Evolutionary conservation across 1,140 invertebrate species (phyloP), one percentile per base, ranked within the genome.

Genomic region (Idris sp.): DNA sequence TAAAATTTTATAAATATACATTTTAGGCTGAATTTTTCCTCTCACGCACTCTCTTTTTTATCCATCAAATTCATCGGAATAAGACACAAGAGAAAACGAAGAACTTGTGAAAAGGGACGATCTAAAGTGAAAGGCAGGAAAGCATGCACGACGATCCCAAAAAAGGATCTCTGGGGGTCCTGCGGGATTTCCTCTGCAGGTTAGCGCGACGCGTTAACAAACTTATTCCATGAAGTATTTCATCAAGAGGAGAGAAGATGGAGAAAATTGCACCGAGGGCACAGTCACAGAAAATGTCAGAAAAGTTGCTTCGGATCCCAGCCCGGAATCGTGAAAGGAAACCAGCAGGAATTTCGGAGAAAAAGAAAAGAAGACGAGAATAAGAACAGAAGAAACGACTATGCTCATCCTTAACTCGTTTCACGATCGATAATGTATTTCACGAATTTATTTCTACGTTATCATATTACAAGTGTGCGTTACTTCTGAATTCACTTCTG

Each of bases 271-370:
- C 26, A 18, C n/a, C n/a, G n/a, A n/a, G 28, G 36, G 13, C 15
- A 22, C 14, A 26, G 19, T 9, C 22, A 8, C 3, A 25, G 3
- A 14, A 11, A 3, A 13, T 8, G 31, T 14, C 51, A 67, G 78
- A 65, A 83, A 82, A 81, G 73, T 83, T 65, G 76, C 76, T 81
- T 81, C 82, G n/a, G n/a, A n/a, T n/a, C n/a, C n/a, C n/a, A n/a
- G n/a, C 79, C 77, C 61, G n/a, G 46, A 19, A 35, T 64, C 31
- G 44, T 10, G 43, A 38, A 62, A 69, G 43, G 48, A 56, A 76
- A 73, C 62, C 41, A 64, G 38, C 26, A 74, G 54, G n/a, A n/a
- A n/a, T 59, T 22, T 28, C 31, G 61, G 19, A 41, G 41, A 53
- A 49, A 56, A 54, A 72, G 53, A 40, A 16, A 30, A 46, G 11